These are phyloP conservation scores for Palythoa heliodiscus DNA, from an alignment of 92 coral and sea anemone genomes.

Conservation along the genomic window DNA sequence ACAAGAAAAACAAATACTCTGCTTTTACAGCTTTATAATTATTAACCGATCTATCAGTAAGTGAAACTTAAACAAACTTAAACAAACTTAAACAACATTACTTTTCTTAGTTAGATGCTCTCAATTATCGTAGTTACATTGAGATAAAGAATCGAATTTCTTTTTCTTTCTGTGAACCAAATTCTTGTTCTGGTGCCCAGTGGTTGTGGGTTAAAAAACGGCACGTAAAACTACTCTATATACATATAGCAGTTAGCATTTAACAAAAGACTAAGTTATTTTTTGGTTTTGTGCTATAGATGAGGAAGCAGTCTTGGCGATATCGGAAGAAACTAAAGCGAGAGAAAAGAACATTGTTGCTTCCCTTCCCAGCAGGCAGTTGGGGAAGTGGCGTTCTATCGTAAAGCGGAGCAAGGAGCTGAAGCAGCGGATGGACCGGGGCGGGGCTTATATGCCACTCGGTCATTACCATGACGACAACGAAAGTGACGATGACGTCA, in stretches of 20 bases:
- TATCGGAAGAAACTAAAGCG: slow-evolving; percentile 27
- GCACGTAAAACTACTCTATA: too few species aligned
- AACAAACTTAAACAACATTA: neutral
- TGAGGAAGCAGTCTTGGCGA: neutral
- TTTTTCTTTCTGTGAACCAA: too few species aligned
- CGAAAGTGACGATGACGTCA: slow-evolving; percentile 54
- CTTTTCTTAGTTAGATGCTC: neutral
- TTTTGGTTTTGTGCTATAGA: neutral
- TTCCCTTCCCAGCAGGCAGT: slow-evolving; percentile 72
- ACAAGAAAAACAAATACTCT: neutral
- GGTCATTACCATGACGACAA: slow-evolving; percentile 43
- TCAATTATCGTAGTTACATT: too few species aligned
- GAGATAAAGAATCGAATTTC: too few species aligned
- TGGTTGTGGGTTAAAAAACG: too few species aligned
- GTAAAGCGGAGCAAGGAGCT: slow-evolving; percentile 1
- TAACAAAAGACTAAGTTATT: neutral
- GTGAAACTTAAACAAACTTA: too few species aligned
- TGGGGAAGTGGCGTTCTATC: slow-evolving; percentile 55
- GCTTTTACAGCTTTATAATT: neutral
- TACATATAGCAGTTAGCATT: neutral
- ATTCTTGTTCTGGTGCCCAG: too few species aligned
- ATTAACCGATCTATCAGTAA: neutral
- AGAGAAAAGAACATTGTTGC: slow-evolving; percentile 50
- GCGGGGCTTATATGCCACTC: slow-evolving; percentile 25
- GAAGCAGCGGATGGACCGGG: slow-evolving; percentile 12